Evolutionary conservation across 2,113 vertebrate genomes (phyloP).

Genomic region (Austrofundulus limnaeus): DNA sequence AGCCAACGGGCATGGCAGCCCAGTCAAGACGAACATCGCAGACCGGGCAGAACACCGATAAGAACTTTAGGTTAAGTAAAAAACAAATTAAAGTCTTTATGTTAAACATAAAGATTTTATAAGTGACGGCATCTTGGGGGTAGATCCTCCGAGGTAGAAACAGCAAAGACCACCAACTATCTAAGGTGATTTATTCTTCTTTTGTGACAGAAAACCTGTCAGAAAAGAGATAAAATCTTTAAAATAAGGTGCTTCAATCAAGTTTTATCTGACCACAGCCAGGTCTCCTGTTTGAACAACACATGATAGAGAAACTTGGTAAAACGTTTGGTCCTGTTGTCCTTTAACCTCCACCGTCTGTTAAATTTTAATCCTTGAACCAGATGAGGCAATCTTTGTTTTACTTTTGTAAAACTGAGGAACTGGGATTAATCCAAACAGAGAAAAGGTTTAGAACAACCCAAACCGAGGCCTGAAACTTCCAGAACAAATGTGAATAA

Average conservation of each 20-base stretch:
- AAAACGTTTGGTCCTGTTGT: constrained; percentile 34
- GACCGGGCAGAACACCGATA: constrained; percentile 51
- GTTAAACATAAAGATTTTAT: not conserved
- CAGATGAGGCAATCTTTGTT: constrained; percentile 50
- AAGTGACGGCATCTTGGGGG: not conserved
- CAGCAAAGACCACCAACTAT: too few species aligned
- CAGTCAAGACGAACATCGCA: constrained; percentile 64
- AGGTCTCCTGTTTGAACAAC: constrained; percentile 44
- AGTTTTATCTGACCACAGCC: not conserved
- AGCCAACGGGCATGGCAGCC: constrained; percentile 71
- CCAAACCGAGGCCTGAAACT: not conserved
- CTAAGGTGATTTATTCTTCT: too few species aligned
- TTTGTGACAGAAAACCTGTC: too few species aligned
- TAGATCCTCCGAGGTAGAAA: not conserved
- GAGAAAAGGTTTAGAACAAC: not conserved
- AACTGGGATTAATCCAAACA: not conserved
- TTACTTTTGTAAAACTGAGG: constrained; percentile 36
- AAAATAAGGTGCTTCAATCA: not conserved
- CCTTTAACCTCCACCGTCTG: constrained; percentile 63
- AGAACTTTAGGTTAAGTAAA: constrained; percentile 5
- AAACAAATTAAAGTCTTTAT: not conserved
- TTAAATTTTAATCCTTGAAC: constrained; percentile 63
- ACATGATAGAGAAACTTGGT: constrained; percentile 25
- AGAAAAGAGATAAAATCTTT: too few species aligned
- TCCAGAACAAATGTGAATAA: too few species aligned